A percentile compares a stretch with the other conserved stretches of the same genome.
Evolutionary conservation across 1,140 invertebrate species (phyloP).

Genomic region (Nixonia krombeini): DNA sequence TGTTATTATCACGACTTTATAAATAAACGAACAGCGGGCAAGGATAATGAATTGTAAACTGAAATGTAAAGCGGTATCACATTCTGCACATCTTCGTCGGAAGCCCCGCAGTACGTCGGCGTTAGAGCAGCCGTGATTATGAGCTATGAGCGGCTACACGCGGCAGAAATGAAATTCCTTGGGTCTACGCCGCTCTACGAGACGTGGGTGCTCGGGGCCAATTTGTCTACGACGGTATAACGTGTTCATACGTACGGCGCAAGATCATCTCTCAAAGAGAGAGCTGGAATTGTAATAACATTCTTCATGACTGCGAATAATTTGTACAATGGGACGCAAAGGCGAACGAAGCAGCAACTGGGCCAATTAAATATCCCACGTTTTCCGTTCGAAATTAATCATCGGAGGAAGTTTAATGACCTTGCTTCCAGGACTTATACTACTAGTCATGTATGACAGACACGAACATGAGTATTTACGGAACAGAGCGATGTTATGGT

Average conservation of each 20-base stretch:
- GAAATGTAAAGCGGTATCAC: slow-evolving; percentile 33
- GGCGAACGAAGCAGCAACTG: background rate
- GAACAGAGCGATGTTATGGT: too few species aligned
- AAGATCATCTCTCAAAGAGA: slow-evolving; percentile 41
- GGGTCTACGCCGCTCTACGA: slow-evolving; percentile 52
- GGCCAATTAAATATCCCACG: too few species aligned
- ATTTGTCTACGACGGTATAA: slow-evolving; percentile 58
- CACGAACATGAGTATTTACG: too few species aligned
- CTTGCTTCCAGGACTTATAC: too few species aligned
- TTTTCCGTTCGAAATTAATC: too few species aligned
- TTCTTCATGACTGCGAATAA: slow-evolving; percentile 4
- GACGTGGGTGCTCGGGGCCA: slow-evolving; percentile 53
- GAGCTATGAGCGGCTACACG: slow-evolving; percentile 43
- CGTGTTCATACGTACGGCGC: slow-evolving; percentile 38
- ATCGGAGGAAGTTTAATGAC: too few species aligned
- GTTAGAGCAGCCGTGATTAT: slow-evolving; percentile 52
- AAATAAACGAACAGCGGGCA: slow-evolving; percentile 32
- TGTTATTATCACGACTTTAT: slow-evolving; percentile 39
- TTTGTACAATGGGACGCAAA: slow-evolving; percentile 11
- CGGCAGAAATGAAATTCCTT: slow-evolving; percentile 62
- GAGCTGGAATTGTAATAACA: slow-evolving; percentile 39
- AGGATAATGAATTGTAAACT: slow-evolving; percentile 33
- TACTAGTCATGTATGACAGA: too few species aligned
- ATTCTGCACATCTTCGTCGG: slow-evolving; percentile 31
- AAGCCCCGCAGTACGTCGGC: slow-evolving; percentile 38